These are phyloP conservation scores for Mellilla xanthometata DNA, from an alignment of 2,888 invertebrate genomes.

Conservation along the genomic window DNA sequence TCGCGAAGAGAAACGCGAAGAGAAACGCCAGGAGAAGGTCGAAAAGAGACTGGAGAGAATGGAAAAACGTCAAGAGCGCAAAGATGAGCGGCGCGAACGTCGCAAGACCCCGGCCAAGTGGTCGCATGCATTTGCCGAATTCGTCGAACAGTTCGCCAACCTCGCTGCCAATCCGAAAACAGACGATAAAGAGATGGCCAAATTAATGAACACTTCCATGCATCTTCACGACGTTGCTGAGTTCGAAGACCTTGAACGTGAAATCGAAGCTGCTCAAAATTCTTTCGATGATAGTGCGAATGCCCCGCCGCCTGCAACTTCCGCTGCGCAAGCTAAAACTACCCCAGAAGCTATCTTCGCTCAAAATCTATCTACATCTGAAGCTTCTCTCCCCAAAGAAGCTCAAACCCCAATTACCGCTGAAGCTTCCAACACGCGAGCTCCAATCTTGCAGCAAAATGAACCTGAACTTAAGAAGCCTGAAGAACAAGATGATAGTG, in stretches of 20 bases:
- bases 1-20: slow-evolving; percentile 42
- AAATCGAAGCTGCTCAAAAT: slow-evolving; percentile 1
- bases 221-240: neutral
- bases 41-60: slow-evolving; percentile 28
- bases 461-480: neutral
- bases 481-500: slow-evolving; percentile 2
- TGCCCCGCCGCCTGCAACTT: no score
- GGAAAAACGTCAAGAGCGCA: slow-evolving; percentile 35
- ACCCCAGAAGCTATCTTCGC: neutral
- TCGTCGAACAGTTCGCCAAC: slow-evolving; percentile 80
- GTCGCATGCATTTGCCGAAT: slow-evolving; percentile 72
- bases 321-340: neutral
- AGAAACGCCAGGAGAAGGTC: slow-evolving; percentile 31
- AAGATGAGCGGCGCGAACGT: slow-evolving; percentile 37
- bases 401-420: neutral
- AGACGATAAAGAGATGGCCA: slow-evolving; percentile 21
- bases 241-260: slow-evolving; percentile 4
- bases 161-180: slow-evolving; percentile 66
- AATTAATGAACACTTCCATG: neutral
- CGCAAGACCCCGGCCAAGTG: slow-evolving; percentile 45
- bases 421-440: neutral
- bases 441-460: neutral
- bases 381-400: neutral
- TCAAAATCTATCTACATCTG: neutral
- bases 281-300: no score